These are phyloP conservation scores for Acheta domesticus DNA, from an alignment of 2,888 invertebrate species.

Conservation along the genomic window DNA sequence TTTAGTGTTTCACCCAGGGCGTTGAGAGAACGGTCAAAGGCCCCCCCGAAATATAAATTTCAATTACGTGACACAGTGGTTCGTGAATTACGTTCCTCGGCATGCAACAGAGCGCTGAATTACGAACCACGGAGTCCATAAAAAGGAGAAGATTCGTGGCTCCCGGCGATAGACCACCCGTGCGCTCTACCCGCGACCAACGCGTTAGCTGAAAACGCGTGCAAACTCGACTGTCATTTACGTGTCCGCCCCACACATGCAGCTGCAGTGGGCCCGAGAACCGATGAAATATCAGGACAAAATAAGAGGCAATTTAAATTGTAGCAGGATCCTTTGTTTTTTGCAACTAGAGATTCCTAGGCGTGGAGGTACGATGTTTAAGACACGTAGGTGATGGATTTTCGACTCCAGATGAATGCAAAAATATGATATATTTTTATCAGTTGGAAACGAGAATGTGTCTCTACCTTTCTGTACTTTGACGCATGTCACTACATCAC, in stretches of 20 bases:
- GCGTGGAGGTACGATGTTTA: no score
- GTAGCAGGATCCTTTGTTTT: no score
- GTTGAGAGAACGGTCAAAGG: background rate
- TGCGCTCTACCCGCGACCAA: background rate
- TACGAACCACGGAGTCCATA: background rate
- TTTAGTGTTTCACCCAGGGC: background rate
- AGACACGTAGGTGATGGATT: no score
- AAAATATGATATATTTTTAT: no score
- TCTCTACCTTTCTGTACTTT: no score
- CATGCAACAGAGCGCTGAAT: background rate
- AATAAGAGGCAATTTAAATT: no score
- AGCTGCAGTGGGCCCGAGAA: no score
- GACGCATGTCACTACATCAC: no score
- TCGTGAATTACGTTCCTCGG: background rate
- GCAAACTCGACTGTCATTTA: conserved; percentile 1
- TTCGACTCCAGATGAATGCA: no score
- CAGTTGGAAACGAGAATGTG: no score
- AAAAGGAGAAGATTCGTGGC: background rate
- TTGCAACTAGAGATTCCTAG: no score
- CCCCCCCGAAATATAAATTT: background rate
- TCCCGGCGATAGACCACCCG: background rate
- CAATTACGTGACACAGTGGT: conserved; percentile 18
- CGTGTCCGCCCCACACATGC: background rate
- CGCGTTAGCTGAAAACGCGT: background rate
- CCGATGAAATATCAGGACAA: no score